A percentile compares a stretch with the other conserved stretches of the same genome.
Conservation (phyloP, 2,797 vertebrate genomes). For the Esox masquinongy region DNA sequence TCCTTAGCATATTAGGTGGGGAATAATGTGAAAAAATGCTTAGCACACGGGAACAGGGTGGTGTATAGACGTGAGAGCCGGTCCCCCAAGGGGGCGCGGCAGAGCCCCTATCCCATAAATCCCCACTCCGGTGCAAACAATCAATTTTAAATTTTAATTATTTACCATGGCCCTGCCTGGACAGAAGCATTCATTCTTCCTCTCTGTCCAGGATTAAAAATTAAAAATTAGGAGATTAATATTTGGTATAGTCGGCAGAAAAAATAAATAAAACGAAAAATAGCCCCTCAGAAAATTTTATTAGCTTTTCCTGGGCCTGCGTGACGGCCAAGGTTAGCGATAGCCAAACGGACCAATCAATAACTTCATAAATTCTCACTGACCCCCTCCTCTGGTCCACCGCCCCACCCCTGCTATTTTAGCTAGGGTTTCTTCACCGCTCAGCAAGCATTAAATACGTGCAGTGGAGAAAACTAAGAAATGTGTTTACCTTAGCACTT, state of each 20-base stretch:
- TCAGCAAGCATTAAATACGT: slow-evolving; percentile 53
- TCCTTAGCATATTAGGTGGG: slow-evolving; percentile 87
- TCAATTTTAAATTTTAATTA: slow-evolving; percentile 96
- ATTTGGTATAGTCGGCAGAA: slow-evolving; percentile 71
- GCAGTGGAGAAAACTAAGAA: slow-evolving; percentile 42
- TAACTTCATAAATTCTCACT: slow-evolving; percentile 78
- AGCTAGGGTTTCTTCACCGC: slow-evolving; percentile 59
- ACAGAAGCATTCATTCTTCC: slow-evolving; percentile 83
- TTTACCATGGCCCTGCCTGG: slow-evolving; percentile 83
- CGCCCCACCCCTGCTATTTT: slow-evolving; percentile 59
- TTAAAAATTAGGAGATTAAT: slow-evolving; percentile 84
- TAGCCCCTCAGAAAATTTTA: slow-evolving; percentile 58
- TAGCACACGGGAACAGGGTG: slow-evolving; percentile 83
- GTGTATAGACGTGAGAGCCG: slow-evolving; percentile 77
- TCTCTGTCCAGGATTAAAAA: slow-evolving; percentile 83
- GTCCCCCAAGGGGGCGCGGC: slow-evolving; percentile 76
- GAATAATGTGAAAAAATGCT: slow-evolving; percentile 95
- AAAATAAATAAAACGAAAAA: slow-evolving; percentile 48
- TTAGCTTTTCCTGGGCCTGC: slow-evolving; percentile 53
- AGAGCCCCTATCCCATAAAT: slow-evolving; percentile 86
- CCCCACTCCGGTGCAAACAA: slow-evolving; percentile 87
- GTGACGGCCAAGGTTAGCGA: slow-evolving; percentile 67
- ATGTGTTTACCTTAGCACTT: slow-evolving; percentile 75
- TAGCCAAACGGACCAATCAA: slow-evolving; percentile 72
- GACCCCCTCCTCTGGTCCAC: slow-evolving; percentile 51